These are phyloP conservation scores for Acronicta leporina DNA, from an alignment of 2,888 invertebrate species.

Conservation along the genomic window DNA sequence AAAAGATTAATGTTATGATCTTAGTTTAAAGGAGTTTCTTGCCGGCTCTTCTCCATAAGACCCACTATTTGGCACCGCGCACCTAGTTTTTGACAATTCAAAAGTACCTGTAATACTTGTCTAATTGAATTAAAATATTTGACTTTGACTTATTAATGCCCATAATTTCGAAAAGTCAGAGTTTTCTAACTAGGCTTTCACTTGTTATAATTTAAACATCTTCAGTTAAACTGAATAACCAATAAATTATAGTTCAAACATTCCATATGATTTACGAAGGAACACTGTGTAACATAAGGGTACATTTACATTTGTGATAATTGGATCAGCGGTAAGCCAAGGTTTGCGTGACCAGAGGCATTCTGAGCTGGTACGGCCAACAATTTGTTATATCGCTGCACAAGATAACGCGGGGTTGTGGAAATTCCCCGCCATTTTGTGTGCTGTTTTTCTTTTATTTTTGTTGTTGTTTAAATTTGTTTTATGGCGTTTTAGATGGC, in stretches of 20 bases:
- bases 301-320: conserved; percentile 52
- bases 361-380: conserved; percentile 64
- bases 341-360: conserved; percentile 70
- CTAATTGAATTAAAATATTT: too few species aligned
- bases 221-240: background rate
- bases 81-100: too few species aligned
- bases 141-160: too few species aligned
- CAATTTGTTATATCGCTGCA: conserved; percentile 80
- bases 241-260: conserved; percentile 11
- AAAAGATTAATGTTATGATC: too few species aligned
- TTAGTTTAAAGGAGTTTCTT: too few species aligned
- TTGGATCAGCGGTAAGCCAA: conserved; percentile 60
- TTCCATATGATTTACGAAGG: conserved; percentile 9
- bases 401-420: conserved; percentile 69
- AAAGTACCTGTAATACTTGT: too few species aligned
- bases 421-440: conserved; percentile 65
- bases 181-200: too few species aligned
- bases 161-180: too few species aligned
- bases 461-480: conserved; percentile 39
- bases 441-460: conserved; percentile 39
- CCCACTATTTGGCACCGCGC: too few species aligned
- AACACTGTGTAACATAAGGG: conserved; percentile 23
- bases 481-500: conserved; percentile 12
- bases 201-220: too few species aligned
- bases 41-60: too few species aligned